Evolutionary conservation across 2,113 vertebrate genomes (phyloP).

Genomic region (Ptilonorhynchus violaceus): DNA sequence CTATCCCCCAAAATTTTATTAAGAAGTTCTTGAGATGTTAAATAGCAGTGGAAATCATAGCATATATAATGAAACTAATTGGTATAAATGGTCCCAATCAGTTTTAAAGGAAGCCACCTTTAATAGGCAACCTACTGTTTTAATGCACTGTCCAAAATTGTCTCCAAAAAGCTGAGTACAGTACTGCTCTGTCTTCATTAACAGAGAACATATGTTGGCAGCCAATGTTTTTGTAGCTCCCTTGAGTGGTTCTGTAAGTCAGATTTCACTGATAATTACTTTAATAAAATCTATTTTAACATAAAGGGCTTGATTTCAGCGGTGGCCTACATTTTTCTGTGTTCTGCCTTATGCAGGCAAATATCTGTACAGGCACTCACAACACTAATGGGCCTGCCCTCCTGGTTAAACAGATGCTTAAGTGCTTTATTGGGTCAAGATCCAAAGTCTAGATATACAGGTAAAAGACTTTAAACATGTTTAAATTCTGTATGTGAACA

Average conservation of each 20-base stretch:
- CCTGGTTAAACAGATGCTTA: neutral
- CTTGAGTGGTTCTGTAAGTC: neutral
- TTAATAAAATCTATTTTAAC: constrained; percentile 25
- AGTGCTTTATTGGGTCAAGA: neutral
- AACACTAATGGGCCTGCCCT: neutral
- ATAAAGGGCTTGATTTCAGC: neutral
- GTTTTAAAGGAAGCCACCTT: neutral
- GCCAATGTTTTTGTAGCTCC: neutral
- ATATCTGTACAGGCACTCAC: neutral
- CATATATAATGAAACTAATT: neutral
- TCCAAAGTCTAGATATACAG: neutral
- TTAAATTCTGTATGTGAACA: neutral
- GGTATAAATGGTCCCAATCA: neutral
- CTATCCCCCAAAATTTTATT: neutral
- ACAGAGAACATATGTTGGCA: neutral
- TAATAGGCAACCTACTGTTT: neutral
- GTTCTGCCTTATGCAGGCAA: neutral
- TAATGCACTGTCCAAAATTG: neutral
- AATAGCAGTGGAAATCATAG: neutral
- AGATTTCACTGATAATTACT: constrained; percentile 36
- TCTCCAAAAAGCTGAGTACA: neutral
- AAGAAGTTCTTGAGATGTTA: neutral
- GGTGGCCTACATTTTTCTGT: neutral
- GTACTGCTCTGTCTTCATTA: constrained; percentile 10
- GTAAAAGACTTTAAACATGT: neutral